Percentiles rank a stretch among this genome's conserved stretches.
Conservation (phyloP, 2,797 vertebrate genomes). For the Scleropages formosus region DNA sequence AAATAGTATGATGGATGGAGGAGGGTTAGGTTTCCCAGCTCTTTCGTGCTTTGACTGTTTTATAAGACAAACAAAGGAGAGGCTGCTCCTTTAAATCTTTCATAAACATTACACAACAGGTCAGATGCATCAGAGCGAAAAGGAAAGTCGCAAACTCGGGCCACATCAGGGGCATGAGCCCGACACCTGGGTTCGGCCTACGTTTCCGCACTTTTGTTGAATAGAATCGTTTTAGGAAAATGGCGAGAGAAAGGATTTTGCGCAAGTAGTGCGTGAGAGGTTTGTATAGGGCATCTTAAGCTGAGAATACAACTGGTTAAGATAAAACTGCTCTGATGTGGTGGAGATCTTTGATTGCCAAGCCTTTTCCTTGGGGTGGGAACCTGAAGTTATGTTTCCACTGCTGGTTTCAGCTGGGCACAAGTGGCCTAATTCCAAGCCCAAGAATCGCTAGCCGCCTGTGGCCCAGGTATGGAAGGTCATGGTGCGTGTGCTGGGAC, state of each 20-base stretch:
- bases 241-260: neutral
- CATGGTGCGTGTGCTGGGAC: no score
- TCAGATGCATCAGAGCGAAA: conserved; percentile 58
- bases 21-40: neutral
- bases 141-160: conserved; percentile 48
- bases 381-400: neutral
- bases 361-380: no score
- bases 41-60: neutral
- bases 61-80: neutral
- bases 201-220: no score
- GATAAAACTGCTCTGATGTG: no score
- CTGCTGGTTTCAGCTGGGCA: neutral
- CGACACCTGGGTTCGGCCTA: no score
- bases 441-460: no score
- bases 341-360: no score
- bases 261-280: no score
- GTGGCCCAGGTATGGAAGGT: no score
- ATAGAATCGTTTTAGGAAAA: no score
- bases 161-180: neutral
- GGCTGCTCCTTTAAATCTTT: conserved; percentile 40
- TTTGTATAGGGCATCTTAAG: no score
- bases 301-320: no score
- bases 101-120: conserved; percentile 43
- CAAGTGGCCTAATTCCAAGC: neutral
- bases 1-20: neutral